These are phyloP conservation scores for Cassiopea xamachana DNA, from an alignment of 30 jellyfish, hydroid and myxozoan genomes.

Conservation along the genomic window DNA sequence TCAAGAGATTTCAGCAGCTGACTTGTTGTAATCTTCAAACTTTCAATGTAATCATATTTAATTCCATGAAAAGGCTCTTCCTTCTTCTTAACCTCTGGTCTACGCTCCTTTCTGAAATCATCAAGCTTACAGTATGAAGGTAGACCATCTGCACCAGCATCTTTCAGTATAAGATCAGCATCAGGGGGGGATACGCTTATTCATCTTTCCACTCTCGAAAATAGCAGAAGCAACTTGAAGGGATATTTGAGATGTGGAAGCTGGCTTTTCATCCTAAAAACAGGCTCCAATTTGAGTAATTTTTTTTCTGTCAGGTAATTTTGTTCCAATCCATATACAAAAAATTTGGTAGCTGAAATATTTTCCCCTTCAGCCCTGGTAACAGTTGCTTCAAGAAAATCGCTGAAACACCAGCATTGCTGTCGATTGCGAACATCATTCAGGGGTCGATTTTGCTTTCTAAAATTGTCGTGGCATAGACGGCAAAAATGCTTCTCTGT, in stretches of 20 bases:
- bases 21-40: neutral
- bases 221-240: slow-evolving; percentile 19
- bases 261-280: neutral
- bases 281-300: slow-evolving; percentile 1
- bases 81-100: neutral
- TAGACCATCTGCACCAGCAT: slow-evolving; percentile 25
- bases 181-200: neutral
- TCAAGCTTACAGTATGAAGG: neutral
- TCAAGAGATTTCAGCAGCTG: neutral
- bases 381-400: neutral
- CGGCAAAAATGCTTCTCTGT: neutral
- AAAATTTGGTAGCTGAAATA: neutral
- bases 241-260: neutral
- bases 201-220: slow-evolving; percentile 20
- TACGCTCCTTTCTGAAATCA: slow-evolving; percentile 7
- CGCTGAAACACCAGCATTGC: slow-evolving; percentile 15
- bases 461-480: neutral
- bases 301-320: neutral
- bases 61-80: neutral
- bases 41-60: slow-evolving; percentile 1
- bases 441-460: slow-evolving; percentile 16
- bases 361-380: neutral
- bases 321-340: neutral
- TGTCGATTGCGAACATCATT: slow-evolving; percentile 5
- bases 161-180: neutral